Evolutionary conservation across 2,113 vertebrate species (phyloP).

Genomic region (Varanus salvator): DNA sequence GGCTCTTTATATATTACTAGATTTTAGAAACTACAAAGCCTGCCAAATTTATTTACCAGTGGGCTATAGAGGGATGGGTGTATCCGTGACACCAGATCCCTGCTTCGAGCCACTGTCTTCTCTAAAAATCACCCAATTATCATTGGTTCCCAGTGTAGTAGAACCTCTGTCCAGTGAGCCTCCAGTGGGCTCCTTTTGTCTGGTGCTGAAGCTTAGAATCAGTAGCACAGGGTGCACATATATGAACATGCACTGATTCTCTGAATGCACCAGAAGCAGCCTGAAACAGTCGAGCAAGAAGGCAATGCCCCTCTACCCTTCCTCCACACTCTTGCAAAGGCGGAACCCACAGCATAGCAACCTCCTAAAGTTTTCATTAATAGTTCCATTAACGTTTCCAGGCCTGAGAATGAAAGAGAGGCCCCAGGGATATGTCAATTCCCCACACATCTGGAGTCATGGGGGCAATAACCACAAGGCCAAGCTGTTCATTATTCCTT

Average conservation of each 20-base stretch:
- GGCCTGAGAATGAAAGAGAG: constrained; percentile 36
- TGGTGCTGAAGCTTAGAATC: not conserved
- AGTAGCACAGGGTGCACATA: not conserved
- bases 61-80: not conserved
- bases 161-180: not conserved
- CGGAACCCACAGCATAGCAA: not conserved
- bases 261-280: not conserved
- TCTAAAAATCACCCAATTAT: not conserved
- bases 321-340: not conserved
- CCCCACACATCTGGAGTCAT: constrained; percentile 44
- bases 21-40: not conserved
- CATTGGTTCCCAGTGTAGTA: not conserved
- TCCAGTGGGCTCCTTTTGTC: not conserved
- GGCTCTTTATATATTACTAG: too few species aligned
- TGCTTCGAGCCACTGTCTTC: not conserved
- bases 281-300: not conserved
- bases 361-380: not conserved
- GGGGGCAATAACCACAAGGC: constrained; percentile 63
- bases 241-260: not conserved
- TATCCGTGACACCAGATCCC: not conserved
- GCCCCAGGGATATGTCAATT: constrained; percentile 50
- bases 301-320: not conserved
- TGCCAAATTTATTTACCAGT: not conserved
- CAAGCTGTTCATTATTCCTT: constrained; percentile 49
- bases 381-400: constrained; percentile 17